These are phyloP conservation scores for Melipona beecheii DNA, from an alignment of 2,888 invertebrate species.

Conservation along the genomic window DNA sequence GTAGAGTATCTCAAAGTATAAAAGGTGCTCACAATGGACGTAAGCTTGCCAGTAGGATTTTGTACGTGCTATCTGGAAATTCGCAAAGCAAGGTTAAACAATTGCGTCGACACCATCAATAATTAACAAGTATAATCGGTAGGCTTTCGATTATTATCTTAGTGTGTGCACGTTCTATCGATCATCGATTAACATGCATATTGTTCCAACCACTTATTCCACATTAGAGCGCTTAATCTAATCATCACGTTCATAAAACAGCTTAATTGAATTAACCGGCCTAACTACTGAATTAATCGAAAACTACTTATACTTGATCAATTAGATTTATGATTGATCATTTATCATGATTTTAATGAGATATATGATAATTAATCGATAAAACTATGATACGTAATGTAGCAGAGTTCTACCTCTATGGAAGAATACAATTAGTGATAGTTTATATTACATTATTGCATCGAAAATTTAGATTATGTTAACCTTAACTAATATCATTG, in stretches of 20 bases:
- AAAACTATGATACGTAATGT: background rate
- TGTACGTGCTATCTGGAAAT: conserved; percentile 54
- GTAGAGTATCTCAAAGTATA: conserved; percentile 69
- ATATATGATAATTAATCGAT: background rate
- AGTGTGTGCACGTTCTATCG: background rate
- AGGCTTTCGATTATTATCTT: background rate
- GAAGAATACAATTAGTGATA: too few relatives aligned
- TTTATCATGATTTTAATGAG: background rate
- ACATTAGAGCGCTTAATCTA: background rate
- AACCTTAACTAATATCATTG: too few relatives aligned
- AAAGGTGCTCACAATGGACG: conserved; percentile 64
- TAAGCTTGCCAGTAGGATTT: conserved; percentile 66
- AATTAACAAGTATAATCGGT: background rate
- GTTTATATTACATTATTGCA: too few relatives aligned
- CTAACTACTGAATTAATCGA: background rate
- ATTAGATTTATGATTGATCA: background rate
- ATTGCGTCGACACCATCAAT: background rate
- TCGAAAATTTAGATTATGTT: too few relatives aligned
- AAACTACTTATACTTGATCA: background rate
- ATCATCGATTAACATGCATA: background rate
- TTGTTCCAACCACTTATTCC: background rate
- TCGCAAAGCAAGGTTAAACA: conserved; percentile 26
- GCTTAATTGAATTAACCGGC: background rate
- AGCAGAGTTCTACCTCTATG: too few relatives aligned
- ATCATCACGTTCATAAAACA: background rate